Evolutionary conservation across 2,888 invertebrate species (phyloP).

Genomic region (Hesperia comma): DNA sequence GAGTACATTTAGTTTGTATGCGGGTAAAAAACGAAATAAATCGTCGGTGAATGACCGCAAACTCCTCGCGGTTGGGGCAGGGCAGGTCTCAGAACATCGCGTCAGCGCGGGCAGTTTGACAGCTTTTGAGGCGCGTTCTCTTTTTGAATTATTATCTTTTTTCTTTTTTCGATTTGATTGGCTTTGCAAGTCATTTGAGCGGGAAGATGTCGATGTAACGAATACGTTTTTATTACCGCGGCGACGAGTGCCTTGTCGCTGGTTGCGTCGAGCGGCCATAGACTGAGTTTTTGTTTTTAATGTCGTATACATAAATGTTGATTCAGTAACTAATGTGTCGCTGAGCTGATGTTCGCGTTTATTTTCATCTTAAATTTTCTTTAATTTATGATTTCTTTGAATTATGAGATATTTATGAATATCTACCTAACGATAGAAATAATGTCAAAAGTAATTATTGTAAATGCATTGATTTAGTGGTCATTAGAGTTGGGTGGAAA

Average conservation of each 20-base stretch:
- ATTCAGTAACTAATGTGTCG: not conserved
- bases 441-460: no score
- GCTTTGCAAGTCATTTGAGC: slow-evolving; percentile 57
- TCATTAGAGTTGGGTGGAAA: no score
- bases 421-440: no score
- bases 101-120: slow-evolving; percentile 74
- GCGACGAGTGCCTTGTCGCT: not conserved
- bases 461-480: no score
- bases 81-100: slow-evolving; percentile 62
- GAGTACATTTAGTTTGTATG: slow-evolving; percentile 74
- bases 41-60: slow-evolving; percentile 72
- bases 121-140: slow-evolving; percentile 79
- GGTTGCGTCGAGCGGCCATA: slow-evolving; percentile 16
- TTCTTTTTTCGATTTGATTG: slow-evolving; percentile 65
- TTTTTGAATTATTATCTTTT: slow-evolving; percentile 79
- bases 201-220: slow-evolving; percentile 32
- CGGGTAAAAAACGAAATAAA: slow-evolving; percentile 80
- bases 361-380: no score
- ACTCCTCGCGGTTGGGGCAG: slow-evolving; percentile 69
- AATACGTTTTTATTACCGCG: slow-evolving; percentile 28
- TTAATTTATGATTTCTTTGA: no score
- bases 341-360: no score
- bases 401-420: no score
- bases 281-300: not conserved
- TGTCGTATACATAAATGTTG: not conserved